These are phyloP conservation scores for Reticulitermes speratus DNA, from an alignment of 1,140 invertebrate species.

Conservation along the genomic window DNA sequence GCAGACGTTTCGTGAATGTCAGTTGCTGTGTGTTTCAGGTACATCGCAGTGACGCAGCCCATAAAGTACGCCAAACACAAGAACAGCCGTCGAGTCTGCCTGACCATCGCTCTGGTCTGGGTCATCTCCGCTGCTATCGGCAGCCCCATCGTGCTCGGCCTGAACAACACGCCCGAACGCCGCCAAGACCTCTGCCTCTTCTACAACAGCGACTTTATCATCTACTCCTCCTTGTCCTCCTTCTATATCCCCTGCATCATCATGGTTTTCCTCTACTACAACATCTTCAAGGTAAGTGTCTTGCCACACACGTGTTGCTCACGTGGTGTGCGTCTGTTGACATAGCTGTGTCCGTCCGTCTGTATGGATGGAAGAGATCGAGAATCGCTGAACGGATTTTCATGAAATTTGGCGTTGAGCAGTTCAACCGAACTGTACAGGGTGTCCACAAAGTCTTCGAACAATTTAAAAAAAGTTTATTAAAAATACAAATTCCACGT, in stretches of 20 bases:
- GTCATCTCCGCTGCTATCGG: slow-evolving; percentile 93
- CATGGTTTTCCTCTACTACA: slow-evolving; percentile 98
- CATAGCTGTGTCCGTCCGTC: not conserved
- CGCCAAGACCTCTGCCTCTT: slow-evolving; percentile 84
- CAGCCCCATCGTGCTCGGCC: slow-evolving; percentile 93
- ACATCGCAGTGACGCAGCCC: slow-evolving; percentile 97
- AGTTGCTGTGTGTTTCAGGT: slow-evolving; percentile 70
- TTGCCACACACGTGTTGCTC: not conserved
- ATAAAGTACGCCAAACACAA: slow-evolving; percentile 99
- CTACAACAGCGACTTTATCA: slow-evolving; percentile 97
- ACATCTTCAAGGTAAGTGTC: slow-evolving; percentile 87
- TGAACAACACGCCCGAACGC: slow-evolving; percentile 85
- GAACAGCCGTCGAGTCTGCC: slow-evolving; percentile 90
- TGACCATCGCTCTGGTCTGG: slow-evolving; percentile 97
- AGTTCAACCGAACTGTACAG: not conserved
- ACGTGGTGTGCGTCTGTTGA: not conserved
- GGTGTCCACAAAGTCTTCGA: too few relatives aligned
- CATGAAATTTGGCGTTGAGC: too few relatives aligned
- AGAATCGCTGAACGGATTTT: too few relatives aligned
- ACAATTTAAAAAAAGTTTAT: too few relatives aligned
- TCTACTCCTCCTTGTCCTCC: slow-evolving; percentile 95
- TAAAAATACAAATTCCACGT: too few relatives aligned
- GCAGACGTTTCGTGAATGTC: too few relatives aligned
- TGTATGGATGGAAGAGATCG: too few relatives aligned
- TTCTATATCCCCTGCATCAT: slow-evolving; percentile 99